A percentile compares a stretch with the other conserved stretches of the same genome.
Evolutionary conservation across 2,888 invertebrate species (phyloP).

Genomic region (Tromatobia lineatoria): DNA sequence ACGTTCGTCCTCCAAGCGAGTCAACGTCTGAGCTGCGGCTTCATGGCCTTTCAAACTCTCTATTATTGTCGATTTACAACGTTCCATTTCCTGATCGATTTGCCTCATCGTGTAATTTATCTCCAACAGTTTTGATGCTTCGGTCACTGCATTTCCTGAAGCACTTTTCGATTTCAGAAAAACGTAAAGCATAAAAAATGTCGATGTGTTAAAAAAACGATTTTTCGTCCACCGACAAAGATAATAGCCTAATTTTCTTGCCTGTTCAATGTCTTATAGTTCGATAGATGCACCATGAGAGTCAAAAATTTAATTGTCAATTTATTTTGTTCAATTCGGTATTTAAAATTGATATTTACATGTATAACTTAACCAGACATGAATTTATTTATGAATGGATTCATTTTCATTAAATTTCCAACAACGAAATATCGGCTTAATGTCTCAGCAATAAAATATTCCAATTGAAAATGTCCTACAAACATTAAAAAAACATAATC

Average conservation of each 20-base stretch:
- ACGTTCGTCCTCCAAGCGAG: not conserved
- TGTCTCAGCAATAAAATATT: too few relatives aligned
- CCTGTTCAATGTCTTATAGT: too few relatives aligned
- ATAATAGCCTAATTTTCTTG: not conserved
- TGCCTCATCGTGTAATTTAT: conserved; percentile 37
- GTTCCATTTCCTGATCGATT: conserved; percentile 40
- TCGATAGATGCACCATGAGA: too few relatives aligned
- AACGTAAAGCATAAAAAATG: not conserved
- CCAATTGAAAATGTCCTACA: too few relatives aligned
- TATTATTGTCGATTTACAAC: conserved; percentile 28
- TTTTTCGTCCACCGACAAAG: not conserved
- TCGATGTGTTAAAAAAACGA: not conserved
- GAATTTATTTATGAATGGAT: too few relatives aligned
- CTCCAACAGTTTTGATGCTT: conserved; percentile 42
- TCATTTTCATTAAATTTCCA: too few relatives aligned
- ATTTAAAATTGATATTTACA: too few relatives aligned
- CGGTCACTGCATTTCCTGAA: conserved; percentile 15
- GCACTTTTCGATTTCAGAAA: not conserved
- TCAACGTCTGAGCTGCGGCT: not conserved
- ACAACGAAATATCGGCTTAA: too few relatives aligned
- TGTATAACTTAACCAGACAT: not conserved
- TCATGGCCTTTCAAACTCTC: conserved; percentile 33
- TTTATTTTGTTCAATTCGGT: too few relatives aligned
- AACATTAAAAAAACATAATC: too few relatives aligned
- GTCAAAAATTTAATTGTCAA: too few relatives aligned